Conservation (phyloP, 2,888 invertebrate genomes). For the Eupithecia subfuscata region DNA sequence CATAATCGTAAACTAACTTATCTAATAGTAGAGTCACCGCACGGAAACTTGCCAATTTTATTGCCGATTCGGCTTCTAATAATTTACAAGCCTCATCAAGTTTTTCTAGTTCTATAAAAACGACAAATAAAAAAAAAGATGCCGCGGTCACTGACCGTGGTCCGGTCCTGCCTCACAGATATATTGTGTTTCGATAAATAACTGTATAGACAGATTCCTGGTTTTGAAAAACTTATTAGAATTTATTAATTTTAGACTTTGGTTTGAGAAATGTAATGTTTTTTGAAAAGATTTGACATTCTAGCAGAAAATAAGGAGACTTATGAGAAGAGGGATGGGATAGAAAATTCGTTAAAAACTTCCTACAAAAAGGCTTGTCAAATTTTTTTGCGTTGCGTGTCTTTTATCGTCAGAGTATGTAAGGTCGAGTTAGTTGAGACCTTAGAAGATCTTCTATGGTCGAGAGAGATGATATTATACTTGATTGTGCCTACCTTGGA, state of each 20-base stretch:
- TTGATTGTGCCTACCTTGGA: too few species aligned
- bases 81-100: constrained; percentile 42
- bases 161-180: constrained; percentile 72
- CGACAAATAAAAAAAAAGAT: constrained; percentile 60
- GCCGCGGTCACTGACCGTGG: constrained; percentile 63
- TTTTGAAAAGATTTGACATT: not conserved
- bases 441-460: too few species aligned
- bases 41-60: constrained; percentile 9
- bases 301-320: too few species aligned
- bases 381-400: too few species aligned
- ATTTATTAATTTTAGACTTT: constrained; percentile 62
- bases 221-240: constrained; percentile 64
- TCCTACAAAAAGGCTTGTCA: too few species aligned
- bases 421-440: too few species aligned
- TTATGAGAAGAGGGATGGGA: too few species aligned
- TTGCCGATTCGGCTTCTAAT: constrained; percentile 10
- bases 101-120: constrained; percentile 44
- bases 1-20: constrained; percentile 2
- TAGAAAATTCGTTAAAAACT: too few species aligned
- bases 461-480: too few species aligned
- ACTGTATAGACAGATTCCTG: constrained; percentile 75
- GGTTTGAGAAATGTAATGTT: not conserved
- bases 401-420: too few species aligned
- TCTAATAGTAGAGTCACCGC: constrained; percentile 9
- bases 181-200: constrained; percentile 80